Base-by-base conservation (phyloP, 92 coral and sea anemone genomes). In the Pocillopora meandrina region DNA sequence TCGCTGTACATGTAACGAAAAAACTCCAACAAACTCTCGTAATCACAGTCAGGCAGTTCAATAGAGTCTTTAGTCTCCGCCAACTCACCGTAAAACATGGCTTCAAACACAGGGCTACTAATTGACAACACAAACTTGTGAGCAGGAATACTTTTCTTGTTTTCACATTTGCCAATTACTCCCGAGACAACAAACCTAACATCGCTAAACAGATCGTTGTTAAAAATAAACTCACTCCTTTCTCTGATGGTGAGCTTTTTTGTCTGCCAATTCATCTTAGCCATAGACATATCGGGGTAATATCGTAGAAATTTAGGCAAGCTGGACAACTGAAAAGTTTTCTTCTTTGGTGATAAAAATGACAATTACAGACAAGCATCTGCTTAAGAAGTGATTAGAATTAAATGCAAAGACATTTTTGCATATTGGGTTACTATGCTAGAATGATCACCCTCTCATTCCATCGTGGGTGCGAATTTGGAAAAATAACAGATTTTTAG, bases 1-100 rank as follows among this genome's bases (percentile, higher is more conserved):
- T 92, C 95, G 36, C 91, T 82, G 79, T 92, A 92, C 56, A 92
- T 33, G 57, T 69, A 92, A 35, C 90, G 88, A 80, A 92, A 61
- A 56, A 92, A 86, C 60, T 90, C 93, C 47, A 85, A 63, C 84
- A 92, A 55, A 57, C 90, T 72, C 47, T 74, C 83, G 63, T 72
- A 75, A 11, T 82, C 87, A 61, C 90, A 87, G 61, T 82, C 90
- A 3, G 87, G 87, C 61, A 87, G 87, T 55, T 87, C 87, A 67
- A 87, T 87, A 49, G 79, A 58, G 74, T 84, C 75, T 62, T 69
- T 57, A 42, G 78, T 75, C 76, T 87, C 87, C 75, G 90, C 82
- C 76, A 87, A 67, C 56, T 76, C 74, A 59, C 94, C 92, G 75
- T 85, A 86, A 76, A 92, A 89, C 90, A 92, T 92, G 74, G 92